A percentile compares a stretch with the other conserved stretches of the same genome.
These are phyloP conservation scores for Nudaria mundana DNA, from an alignment of 2,888 invertebrate species.

Conservation along the genomic window DNA sequence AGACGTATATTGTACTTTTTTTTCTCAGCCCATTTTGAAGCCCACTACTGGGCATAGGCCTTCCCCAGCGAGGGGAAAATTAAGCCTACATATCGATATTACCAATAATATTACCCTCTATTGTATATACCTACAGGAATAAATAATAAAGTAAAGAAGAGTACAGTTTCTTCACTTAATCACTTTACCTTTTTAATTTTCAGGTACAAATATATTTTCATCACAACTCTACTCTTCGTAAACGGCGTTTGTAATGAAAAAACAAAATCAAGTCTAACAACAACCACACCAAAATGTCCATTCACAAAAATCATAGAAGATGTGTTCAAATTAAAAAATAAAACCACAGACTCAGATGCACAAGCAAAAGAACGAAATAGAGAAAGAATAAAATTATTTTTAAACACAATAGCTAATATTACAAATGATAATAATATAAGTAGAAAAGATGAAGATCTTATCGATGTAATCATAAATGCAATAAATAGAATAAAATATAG, in stretches of 20 bases:
- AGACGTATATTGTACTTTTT: no score
- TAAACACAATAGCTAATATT: conserved; percentile 80
- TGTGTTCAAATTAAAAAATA: conserved; percentile 63
- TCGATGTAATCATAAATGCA: conserved; percentile 68
- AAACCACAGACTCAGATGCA: conserved; percentile 38
- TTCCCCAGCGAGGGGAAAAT: no score
- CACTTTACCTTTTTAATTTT: no score
- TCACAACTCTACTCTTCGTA: conserved; percentile 35
- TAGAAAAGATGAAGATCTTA: conserved; percentile 58
- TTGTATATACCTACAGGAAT: no score
- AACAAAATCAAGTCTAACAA: conserved; percentile 20
- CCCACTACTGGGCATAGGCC: no score
- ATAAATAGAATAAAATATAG: conserved; percentile 71
- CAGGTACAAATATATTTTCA: conserved; percentile 56
- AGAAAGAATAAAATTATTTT: conserved; percentile 80
- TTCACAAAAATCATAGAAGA: conserved; percentile 71
- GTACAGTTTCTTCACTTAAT: no score
- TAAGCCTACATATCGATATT: no score
- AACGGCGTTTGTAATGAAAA: conserved; percentile 31
- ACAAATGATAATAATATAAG: conserved; percentile 49
- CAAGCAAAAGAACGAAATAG: conserved; percentile 40
- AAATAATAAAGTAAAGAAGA: no score
- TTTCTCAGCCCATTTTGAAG: no score
- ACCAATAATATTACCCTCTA: no score
- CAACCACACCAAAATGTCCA: conserved; percentile 57